phyloP scores from a whole-genome alignment of 2,797 vertebrate species.

The Ataeniobius toweri region DNA sequence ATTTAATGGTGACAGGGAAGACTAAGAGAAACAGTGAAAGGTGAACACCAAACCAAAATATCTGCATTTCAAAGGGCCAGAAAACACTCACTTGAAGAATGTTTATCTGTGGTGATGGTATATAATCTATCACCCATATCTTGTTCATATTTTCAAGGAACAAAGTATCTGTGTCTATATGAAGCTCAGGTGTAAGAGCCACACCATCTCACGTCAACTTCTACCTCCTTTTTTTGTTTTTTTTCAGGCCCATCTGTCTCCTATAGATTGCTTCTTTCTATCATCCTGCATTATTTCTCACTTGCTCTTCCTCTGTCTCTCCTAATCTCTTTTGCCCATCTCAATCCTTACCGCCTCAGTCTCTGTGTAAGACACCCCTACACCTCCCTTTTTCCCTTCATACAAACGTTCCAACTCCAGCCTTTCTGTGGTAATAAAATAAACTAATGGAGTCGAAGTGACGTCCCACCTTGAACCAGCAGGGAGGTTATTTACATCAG shows the following conservation, averaged over 20 bases:
- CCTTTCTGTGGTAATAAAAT: conserved; percentile 73
- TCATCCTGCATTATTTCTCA: conserved; percentile 54
- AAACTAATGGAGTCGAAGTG: conserved; percentile 75
- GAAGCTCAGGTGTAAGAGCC: background rate
- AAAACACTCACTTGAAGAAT: background rate
- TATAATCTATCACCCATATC: background rate
- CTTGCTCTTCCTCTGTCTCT: conserved; percentile 41
- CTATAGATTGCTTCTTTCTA: conserved; percentile 58
- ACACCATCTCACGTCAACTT: conserved; percentile 24
- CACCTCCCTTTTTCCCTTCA: background rate
- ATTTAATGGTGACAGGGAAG: too few relatives aligned
- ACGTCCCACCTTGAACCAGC: conserved; percentile 75
- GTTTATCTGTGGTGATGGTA: background rate
- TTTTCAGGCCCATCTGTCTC: conserved; percentile 30
- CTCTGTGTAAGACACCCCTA: conserved; percentile 12
- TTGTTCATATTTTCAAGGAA: background rate
- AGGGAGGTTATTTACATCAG: conserved; percentile 79
- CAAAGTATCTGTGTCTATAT: background rate
- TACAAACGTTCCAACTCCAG: conserved; percentile 19
- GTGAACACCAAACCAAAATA: background rate
- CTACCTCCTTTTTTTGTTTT: conserved; percentile 4
- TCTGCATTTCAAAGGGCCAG: background rate
- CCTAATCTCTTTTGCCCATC: conserved; percentile 55
- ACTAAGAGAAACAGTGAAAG: background rate
- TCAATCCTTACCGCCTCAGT: conserved; percentile 37